Conservation (phyloP, 2,888 invertebrate genomes). For the Carcina quercana region DNA sequence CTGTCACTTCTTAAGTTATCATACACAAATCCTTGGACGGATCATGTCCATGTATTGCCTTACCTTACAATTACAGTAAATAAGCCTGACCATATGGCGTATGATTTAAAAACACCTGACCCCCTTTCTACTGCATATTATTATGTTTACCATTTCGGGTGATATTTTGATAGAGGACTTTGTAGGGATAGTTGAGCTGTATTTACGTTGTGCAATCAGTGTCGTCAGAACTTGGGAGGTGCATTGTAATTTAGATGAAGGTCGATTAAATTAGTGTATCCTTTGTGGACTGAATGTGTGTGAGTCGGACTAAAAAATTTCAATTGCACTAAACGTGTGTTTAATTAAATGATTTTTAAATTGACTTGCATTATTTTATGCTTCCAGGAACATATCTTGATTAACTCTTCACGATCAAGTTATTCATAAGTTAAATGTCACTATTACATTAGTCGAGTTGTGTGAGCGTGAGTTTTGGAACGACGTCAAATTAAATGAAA, state of each 20-base stretch:
- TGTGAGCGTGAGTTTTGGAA: too few relatives aligned
- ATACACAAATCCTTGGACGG: conserved; percentile 13
- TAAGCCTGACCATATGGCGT: conserved; percentile 26
- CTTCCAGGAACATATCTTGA: too few relatives aligned
- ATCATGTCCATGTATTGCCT: conserved; percentile 21
- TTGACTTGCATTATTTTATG: too few relatives aligned
- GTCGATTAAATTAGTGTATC: conserved; percentile 40
- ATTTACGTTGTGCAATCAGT: conserved; percentile 7
- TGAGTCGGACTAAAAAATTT: too few relatives aligned
- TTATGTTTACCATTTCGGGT: background rate
- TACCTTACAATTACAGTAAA: conserved; percentile 21
- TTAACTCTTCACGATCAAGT: too few relatives aligned
- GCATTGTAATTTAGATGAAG: conserved; percentile 28
- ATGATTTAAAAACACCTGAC: conserved; percentile 20
- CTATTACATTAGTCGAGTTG: too few relatives aligned
- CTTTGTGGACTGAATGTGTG: conserved; percentile 15
- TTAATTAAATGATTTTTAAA: too few relatives aligned
- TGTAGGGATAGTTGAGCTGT: conserved; percentile 1
- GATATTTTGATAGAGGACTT: background rate
- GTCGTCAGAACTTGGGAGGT: too few relatives aligned
- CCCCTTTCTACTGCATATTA: conserved; percentile 24
- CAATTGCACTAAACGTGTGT: too few relatives aligned
- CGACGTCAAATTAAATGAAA: too few relatives aligned
- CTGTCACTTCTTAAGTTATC: too few relatives aligned
- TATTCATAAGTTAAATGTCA: too few relatives aligned